phyloP scores from a whole-genome alignment of 1,140 invertebrate species.

The Trichonephila clavipes region DNA sequence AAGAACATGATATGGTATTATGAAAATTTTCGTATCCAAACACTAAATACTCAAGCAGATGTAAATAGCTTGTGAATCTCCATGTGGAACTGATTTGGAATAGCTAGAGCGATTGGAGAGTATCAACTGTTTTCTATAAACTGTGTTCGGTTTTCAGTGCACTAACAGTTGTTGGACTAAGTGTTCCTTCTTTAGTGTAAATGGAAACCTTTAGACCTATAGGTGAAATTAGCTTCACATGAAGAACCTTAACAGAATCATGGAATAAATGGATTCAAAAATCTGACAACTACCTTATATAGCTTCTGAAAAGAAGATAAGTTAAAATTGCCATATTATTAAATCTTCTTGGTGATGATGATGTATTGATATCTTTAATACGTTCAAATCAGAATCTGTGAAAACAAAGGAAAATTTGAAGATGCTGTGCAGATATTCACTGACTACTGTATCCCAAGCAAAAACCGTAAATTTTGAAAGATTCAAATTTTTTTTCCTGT shows the following conservation, averaged over 20 bases:
- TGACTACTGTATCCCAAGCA: slow-evolving; percentile 1
- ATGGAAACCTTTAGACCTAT: slow-evolving; percentile 9
- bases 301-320: slow-evolving; percentile 20
- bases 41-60: too few relatives aligned
- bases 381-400: slow-evolving; percentile 20
- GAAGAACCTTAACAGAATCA: not conserved
- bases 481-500: slow-evolving; percentile 42
- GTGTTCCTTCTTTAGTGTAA: too few relatives aligned
- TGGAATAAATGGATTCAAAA: slow-evolving; percentile 20
- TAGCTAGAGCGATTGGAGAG: too few relatives aligned
- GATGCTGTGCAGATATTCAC: not conserved
- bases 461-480: not conserved
- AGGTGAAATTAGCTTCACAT: slow-evolving; percentile 6
- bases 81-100: too few relatives aligned
- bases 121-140: too few relatives aligned
- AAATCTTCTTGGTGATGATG: too few relatives aligned
- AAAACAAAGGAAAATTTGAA: slow-evolving; percentile 4
- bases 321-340: not conserved
- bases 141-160: too few relatives aligned
- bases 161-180: too few relatives aligned
- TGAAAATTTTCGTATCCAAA: too few relatives aligned
- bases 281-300: slow-evolving; percentile 8
- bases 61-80: too few relatives aligned
- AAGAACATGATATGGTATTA: too few relatives aligned
- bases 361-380: slow-evolving; percentile 13